These are phyloP conservation scores for Clamator glandarius DNA, from an alignment of 2,797 vertebrate species.

Conservation along the genomic window DNA sequence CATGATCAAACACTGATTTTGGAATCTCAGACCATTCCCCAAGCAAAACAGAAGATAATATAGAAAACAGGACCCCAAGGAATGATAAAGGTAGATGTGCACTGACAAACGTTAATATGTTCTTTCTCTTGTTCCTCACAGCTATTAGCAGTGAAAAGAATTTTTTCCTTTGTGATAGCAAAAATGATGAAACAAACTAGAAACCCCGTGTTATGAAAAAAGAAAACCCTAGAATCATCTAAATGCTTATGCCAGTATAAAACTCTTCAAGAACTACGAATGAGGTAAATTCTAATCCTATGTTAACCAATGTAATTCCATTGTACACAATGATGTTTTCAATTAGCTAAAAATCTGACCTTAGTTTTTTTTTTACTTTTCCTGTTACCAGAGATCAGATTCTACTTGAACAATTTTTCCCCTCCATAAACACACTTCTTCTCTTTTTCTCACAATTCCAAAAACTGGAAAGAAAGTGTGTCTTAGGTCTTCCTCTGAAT, in stretches of 20 bases:
- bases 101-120: conserved; percentile 32
- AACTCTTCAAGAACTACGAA: neutral
- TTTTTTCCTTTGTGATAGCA: neutral
- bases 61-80: neutral
- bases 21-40: neutral
- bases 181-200: neutral
- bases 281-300: neutral
- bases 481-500: neutral
- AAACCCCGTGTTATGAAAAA: neutral
- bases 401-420: neutral
- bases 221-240: neutral
- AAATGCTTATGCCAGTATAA: neutral
- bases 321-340: neutral
- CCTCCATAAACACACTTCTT: rapidly evolving
- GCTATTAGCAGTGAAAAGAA: neutral
- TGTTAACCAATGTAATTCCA: neutral
- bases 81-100: conserved; percentile 43
- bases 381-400: neutral
- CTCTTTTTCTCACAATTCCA: neutral
- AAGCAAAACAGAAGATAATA: conserved; percentile 5
- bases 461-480: neutral
- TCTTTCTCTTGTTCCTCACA: conserved; percentile 18
- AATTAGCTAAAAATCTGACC: neutral
- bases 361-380: neutral
- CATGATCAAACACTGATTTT: conserved; percentile 32